A percentile compares a stretch with the other conserved stretches of the same genome.
Conservation (phyloP, 2,888 invertebrate species). For the Empis livida region DNA sequence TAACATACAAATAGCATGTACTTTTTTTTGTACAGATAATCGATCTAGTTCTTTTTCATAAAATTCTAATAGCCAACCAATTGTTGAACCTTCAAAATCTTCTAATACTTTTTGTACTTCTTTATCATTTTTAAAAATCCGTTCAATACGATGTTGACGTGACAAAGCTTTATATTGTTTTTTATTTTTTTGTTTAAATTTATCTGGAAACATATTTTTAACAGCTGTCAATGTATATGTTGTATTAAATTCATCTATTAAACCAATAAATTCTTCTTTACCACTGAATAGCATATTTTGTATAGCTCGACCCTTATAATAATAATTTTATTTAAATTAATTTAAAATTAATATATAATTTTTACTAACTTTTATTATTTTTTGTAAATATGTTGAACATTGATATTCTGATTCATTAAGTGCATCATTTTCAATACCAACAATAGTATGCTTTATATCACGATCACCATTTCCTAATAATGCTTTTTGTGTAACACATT, state of each 20-base stretch:
- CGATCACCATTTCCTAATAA: not conserved
- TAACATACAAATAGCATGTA: conserved; percentile 64
- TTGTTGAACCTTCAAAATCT: conserved; percentile 56
- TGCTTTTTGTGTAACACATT: conserved; percentile 19
- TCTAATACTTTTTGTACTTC: conserved; percentile 49
- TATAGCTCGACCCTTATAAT: conserved; percentile 46
- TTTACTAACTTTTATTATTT: conserved; percentile 39
- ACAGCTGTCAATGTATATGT: conserved; percentile 39
- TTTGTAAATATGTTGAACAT: conserved; percentile 49
- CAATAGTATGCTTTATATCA: not conserved
- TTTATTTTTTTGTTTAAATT: conserved; percentile 28
- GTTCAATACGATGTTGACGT: conserved; percentile 25
- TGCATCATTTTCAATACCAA: conserved; percentile 19
- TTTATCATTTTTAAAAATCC: conserved; percentile 21
- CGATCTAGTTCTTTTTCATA: conserved; percentile 65
- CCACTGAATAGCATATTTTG: conserved; percentile 63
- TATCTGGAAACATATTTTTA: conserved; percentile 21
- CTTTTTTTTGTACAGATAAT: conserved; percentile 61
- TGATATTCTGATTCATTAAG: conserved; percentile 38
- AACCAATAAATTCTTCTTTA: conserved; percentile 50
- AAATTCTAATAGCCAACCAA: conserved; percentile 59
- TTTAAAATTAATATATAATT: not conserved
- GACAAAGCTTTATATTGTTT: conserved; percentile 23
- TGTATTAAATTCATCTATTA: conserved; percentile 58
- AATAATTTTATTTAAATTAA: not conserved